Evolutionary conservation across 2,888 invertebrate species (phyloP).

Genomic region (Dioctria linearis): DNA sequence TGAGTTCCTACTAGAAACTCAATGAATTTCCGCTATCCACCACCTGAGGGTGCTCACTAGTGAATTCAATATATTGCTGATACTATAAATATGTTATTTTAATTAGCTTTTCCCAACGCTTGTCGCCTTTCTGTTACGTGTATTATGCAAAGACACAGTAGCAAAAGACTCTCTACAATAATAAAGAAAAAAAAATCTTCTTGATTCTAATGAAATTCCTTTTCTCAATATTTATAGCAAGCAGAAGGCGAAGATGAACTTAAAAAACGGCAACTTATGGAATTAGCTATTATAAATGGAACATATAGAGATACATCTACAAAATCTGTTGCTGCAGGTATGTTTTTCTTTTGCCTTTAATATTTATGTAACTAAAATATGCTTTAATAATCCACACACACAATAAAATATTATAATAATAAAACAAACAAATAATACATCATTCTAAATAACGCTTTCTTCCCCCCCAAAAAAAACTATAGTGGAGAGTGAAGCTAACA

Average conservation of each 20-base stretch:
- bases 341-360: slow-evolving; percentile 60
- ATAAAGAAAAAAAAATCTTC: too few species aligned
- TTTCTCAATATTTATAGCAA: slow-evolving; percentile 76
- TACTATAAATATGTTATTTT: too few species aligned
- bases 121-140: too few species aligned
- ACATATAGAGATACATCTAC: slow-evolving; percentile 97
- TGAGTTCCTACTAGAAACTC: too few species aligned
- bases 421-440: background rate
- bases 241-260: slow-evolving; percentile 99
- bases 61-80: too few species aligned
- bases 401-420: slow-evolving; percentile 6
- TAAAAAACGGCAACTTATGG: slow-evolving; percentile 99
- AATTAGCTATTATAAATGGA: slow-evolving; percentile 99
- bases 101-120: too few species aligned
- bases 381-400: background rate
- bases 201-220: too few species aligned
- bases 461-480: background rate
- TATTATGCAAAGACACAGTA: too few species aligned
- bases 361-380: background rate
- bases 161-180: too few species aligned
- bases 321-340: slow-evolving; percentile 90
- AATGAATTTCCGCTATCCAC: too few species aligned
- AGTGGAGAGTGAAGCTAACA: slow-evolving; percentile 26
- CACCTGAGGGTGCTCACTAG: too few species aligned
- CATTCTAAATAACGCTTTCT: slow-evolving; percentile 40